Percentiles rank a stretch among this genome's conserved stretches.
Evolutionary conservation across 2,888 invertebrate genomes (phyloP).

Genomic region (Philereme vetulata): DNA sequence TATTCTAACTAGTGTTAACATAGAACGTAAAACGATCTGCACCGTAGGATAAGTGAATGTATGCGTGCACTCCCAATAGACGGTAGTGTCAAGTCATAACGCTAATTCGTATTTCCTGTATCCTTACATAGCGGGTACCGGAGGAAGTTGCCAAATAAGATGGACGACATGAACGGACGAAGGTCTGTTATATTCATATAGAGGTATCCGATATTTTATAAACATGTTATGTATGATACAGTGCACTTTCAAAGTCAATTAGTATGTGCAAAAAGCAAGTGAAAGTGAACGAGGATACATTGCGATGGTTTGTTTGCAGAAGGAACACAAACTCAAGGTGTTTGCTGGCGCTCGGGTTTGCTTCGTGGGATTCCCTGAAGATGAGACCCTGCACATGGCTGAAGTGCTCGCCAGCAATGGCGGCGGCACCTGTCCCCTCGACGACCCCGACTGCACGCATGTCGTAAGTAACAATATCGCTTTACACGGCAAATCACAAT

Average conservation of each 20-base stretch:
- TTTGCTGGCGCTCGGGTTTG: slow-evolving; percentile 94
- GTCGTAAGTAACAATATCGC: slow-evolving; percentile 87
- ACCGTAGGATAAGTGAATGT: slow-evolving; percentile 7
- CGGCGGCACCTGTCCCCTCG: slow-evolving; percentile 89
- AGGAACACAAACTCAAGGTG: slow-evolving; percentile 91
- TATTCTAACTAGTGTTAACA: background rate
- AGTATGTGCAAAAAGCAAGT: slow-evolving; percentile 3
- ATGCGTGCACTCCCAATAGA: slow-evolving; percentile 10
- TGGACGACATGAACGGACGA: slow-evolving; percentile 13
- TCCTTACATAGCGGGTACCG: slow-evolving; percentile 28
- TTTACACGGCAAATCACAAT: slow-evolving; percentile 18
- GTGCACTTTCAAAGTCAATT: slow-evolving; percentile 10
- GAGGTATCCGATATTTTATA: background rate
- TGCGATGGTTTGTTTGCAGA: slow-evolving; percentile 62
- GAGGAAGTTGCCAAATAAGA: slow-evolving; percentile 40
- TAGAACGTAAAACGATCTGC: background rate
- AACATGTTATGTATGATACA: slow-evolving; percentile 1
- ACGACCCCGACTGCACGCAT: slow-evolving; percentile 94
- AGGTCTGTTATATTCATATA: slow-evolving; percentile 1
- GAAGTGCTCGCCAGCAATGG: slow-evolving; percentile 94
- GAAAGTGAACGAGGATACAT: slow-evolving; percentile 8
- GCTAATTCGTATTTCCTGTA: slow-evolving; percentile 35
- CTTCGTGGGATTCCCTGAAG: slow-evolving; percentile 95
- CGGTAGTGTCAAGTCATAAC: slow-evolving; percentile 35
- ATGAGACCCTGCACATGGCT: slow-evolving; percentile 96